Conservation (phyloP, 1,140 invertebrate genomes). For the Apolygus lucorum region DNA sequence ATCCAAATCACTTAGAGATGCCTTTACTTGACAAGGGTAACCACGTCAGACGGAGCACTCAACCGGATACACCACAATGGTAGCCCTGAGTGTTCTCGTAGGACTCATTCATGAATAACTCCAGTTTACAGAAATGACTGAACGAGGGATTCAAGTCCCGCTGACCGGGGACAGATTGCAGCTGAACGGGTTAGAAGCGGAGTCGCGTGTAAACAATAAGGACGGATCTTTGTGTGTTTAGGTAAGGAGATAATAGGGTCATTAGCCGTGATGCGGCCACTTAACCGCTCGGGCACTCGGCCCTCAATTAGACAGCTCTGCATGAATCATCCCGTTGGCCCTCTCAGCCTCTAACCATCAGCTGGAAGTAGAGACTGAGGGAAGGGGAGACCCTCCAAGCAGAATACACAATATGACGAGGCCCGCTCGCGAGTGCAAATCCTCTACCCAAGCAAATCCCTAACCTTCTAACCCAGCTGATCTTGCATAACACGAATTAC, state of each 20-base stretch:
- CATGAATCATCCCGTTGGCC: constrained; percentile 12
- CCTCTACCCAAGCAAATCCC: not conserved
- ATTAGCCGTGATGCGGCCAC: constrained; percentile 16
- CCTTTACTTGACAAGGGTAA: no score
- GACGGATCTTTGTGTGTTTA: constrained; percentile 15
- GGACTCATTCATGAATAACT: no score
- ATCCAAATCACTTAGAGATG: no score
- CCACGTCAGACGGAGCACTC: no score
- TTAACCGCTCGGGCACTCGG: not conserved
- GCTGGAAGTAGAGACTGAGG: not conserved
- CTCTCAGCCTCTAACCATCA: not conserved
- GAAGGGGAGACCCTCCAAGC: not conserved
- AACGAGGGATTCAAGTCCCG: not conserved
- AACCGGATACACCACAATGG: no score
- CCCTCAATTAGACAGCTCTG: constrained; percentile 16
- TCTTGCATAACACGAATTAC: no score
- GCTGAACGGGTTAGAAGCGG: not conserved
- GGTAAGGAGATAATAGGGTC: constrained; percentile 12
- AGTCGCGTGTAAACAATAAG: constrained; percentile 11
- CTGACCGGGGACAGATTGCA: not conserved
- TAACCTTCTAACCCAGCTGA: no score
- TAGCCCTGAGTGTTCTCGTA: no score
- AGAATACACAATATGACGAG: constrained; percentile 4
- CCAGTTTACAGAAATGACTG: no score
- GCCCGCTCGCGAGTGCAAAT: not conserved